Base-by-base conservation (phyloP, 2,797 vertebrate species). In the Clarias laeviceps region DNA sequence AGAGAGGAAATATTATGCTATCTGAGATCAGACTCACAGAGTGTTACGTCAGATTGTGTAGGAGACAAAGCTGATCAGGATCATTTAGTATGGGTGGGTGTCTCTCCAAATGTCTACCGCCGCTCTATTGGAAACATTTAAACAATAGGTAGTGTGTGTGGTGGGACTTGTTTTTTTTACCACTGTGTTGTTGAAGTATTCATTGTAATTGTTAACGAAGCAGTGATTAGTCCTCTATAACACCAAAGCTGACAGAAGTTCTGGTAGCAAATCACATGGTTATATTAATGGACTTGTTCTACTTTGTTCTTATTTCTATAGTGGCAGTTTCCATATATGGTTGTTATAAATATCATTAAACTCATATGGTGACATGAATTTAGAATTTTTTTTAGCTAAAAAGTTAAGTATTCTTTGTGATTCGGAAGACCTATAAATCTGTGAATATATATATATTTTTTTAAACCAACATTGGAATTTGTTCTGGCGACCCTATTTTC, bases 61-160 rank as follows among this genome's bases (percentile, higher is more conserved):
- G 27, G 40, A 85, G 69, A 54, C 32, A 37, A 22, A 56, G 29
- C 27, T 74, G 20, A 61, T 73, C 29, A n/a, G 45, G 37, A 45
- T 54, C 57, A 54, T 70, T 45, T 68, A 34, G 37, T 59, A 56
- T 40, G 29, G 4, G 5, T 82, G 54, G 18, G 27, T 24, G 61
- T 50, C 27, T 73, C 22, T 81, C 14, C 15, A 27, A 20, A 27
- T 45, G 34, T 61, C 29, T n/a, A 22, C 27, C 37, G 24, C 6
- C 45, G 57, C 77, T n/a, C 27, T 80, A n/a, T 32, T 34, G 27
- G 37, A 65, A 56, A 61, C 5, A 50, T 27, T 29, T 32, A 45
- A 66, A 54, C 34, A 68, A 29, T 66, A 74, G 82, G 56, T 59
- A 82, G 72, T 14, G 45, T 85, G n/a, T 50, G 40, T 54, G 15